Evolutionary conservation across 2,888 invertebrate species (phyloP), one percentile per base, ranked within the genome.

Genomic region (Polia nebulosa): DNA sequence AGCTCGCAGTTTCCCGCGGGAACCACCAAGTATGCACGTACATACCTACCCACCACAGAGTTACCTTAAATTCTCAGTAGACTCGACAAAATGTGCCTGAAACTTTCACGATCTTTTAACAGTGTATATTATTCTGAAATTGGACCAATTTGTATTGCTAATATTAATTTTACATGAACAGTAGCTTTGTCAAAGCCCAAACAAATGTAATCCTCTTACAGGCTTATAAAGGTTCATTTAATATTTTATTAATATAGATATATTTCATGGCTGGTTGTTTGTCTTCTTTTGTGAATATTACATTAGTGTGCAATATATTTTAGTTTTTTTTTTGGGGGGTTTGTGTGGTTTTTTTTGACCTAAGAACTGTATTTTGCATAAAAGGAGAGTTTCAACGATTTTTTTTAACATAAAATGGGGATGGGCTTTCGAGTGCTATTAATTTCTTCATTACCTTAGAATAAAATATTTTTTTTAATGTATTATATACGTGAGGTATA

Each of bases 221-320:
- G 47, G 41, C 62, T 70, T 62, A 39, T 53, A 47, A 57, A 44
- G 57, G 77, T 70, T 68, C 22, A 70, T 70, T 76, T 76, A 47
- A 61, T 76, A 61, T 76, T 52, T 49, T 56, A 56, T 39, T 73
- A 59, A 44, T 32, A 25, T 63, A 39, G n/a, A 20, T 65, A 49
- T 51, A 27, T 27, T 41, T 41, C 20, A 25, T 47, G 32, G 20
- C 27, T 32, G 27, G 17, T 17, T 29, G n/a, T n/a, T n/a, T n/a
- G 22, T 32, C 25, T 44, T 51, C 22, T 51, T 55, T 60, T 76
- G 59, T 69, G 34, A 75, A 67, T 41, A 34, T 27, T 45, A 8
- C 0, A 65, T 15, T 29, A 56, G 11, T 41, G n/a, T 25, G 20
- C 7, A 34, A 22, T 69, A 15, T 32, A 32, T 20, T 32, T 34